Evolutionary conservation across 1,140 invertebrate species (phyloP), one percentile per base, ranked within the genome.

Genomic region (Tetranychus urticae): DNA sequence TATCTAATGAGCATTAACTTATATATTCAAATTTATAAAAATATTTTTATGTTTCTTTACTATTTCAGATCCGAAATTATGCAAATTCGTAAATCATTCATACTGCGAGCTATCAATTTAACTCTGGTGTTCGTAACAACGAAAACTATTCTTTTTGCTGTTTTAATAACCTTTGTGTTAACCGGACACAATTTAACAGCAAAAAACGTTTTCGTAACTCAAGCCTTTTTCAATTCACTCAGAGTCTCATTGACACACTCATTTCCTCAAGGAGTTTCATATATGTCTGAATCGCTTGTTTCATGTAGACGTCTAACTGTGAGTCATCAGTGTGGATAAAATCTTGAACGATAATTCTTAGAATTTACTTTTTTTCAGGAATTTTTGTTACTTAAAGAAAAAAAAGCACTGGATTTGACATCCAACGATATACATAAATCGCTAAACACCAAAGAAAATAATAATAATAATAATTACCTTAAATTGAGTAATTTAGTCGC

Each of bases 161-260:
- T 83, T 0, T 73, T 88, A 14, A 69, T 84, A 0, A 76, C 81
- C 1, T 85, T 80, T 64, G 77, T 83, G 2, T 67, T 85, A 0
- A 67, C 80, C 62, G 81, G 81, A 62, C 65, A 73, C 60, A 68
- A 71, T 54, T 77, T 89, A 1, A 81, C 78, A 0, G 80, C 86
- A 0, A 78, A 83, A 60, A 77, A 85, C 72, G 84, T 88, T 76
- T 85, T 83, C 69, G 81, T 82, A 0, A 74, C 84, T 23, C 78
- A 83, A 33, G 78, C 81, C 54, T 82, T 82, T 23, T 33, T 82
- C 63, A 82, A 82, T 64, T 77, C 61, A 8, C 69, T 86, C n/a
- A 79, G 83, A 66, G 68, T 82, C 1, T 75, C 77, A 1, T 73
- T 81, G 14, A 81, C 82, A 0, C 76, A 85, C 46, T 79, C 80